Conservation (phyloP, 2,113 vertebrate species). For the Chionis minor region DNA sequence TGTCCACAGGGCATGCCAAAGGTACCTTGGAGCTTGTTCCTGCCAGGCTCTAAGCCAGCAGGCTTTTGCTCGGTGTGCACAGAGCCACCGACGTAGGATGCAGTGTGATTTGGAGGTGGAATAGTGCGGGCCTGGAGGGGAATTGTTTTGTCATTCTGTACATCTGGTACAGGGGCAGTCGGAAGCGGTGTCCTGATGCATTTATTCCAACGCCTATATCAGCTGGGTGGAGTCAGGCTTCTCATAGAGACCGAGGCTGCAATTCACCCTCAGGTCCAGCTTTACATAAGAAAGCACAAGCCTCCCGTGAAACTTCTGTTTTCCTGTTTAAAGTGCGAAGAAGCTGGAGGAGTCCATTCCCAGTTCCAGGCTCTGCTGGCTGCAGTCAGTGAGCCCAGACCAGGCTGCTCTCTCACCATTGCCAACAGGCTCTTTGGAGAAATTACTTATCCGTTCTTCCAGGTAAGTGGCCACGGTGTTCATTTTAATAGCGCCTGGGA, state of each 20-base stretch:
- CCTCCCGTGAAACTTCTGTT: background rate
- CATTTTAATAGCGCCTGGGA: background rate
- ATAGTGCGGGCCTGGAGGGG: background rate
- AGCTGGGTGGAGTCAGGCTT: background rate
- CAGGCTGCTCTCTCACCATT: constrained; percentile 57
- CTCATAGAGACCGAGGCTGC: background rate
- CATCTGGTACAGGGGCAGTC: background rate
- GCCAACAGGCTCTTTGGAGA: constrained; percentile 71
- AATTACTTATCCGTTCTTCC: constrained; percentile 6
- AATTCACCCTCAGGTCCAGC: background rate
- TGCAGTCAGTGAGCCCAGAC: constrained; percentile 35
- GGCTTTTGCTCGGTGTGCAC: background rate
- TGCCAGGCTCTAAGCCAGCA: background rate
- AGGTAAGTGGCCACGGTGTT: background rate
- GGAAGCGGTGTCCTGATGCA: background rate
- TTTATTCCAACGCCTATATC: background rate
- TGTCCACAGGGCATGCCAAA: background rate
- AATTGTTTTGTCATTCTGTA: background rate
- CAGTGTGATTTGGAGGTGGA: fast-evolving
- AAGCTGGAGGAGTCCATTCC: constrained; percentile 57
- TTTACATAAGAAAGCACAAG: background rate
- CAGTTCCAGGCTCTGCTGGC: constrained; percentile 57
- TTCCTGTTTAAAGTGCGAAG: constrained; percentile 51
- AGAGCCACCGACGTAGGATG: background rate
- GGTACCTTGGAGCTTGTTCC: background rate